phyloP scores from a whole-genome alignment of 2,797 vertebrate genomes.

The Streptopelia turtur region DNA sequence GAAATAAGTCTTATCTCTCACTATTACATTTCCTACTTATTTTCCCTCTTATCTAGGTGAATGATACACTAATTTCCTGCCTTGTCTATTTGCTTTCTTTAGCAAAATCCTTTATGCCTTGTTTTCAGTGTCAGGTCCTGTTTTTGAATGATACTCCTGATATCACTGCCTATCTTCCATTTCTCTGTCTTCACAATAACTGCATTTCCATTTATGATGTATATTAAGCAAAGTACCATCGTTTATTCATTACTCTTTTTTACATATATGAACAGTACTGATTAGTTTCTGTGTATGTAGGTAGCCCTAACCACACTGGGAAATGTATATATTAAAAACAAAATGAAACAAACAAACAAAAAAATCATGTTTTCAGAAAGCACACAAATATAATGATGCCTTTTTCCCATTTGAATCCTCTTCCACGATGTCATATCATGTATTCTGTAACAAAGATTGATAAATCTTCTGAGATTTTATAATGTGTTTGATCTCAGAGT shows the following conservation, averaged over 20 bases:
- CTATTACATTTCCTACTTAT: constrained; percentile 6
- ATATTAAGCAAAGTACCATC: not conserved
- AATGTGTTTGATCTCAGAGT: not conserved
- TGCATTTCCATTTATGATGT: not conserved
- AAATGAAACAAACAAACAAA: not conserved
- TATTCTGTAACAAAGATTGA: not conserved
- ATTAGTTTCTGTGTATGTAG: not conserved
- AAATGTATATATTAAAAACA: not conserved
- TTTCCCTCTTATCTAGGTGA: not conserved
- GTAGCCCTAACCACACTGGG: not conserved
- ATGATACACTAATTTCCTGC: constrained; percentile 40
- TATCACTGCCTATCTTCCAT: not conserved
- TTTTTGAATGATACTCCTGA: not conserved
- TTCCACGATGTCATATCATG: not conserved
- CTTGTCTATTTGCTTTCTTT: not conserved
- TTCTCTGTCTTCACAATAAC: not conserved
- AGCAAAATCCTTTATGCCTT: not conserved
- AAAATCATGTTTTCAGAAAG: not conserved
- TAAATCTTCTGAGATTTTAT: not conserved
- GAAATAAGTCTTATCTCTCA: constrained; percentile 3
- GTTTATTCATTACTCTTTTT: not conserved
- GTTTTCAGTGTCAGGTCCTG: not conserved
- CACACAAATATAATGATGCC: not conserved
- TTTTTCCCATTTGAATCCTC: not conserved
- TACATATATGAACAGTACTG: not conserved